phyloP scores from a whole-genome alignment of 2,113 vertebrate genomes.

The Sciurus niger region DNA sequence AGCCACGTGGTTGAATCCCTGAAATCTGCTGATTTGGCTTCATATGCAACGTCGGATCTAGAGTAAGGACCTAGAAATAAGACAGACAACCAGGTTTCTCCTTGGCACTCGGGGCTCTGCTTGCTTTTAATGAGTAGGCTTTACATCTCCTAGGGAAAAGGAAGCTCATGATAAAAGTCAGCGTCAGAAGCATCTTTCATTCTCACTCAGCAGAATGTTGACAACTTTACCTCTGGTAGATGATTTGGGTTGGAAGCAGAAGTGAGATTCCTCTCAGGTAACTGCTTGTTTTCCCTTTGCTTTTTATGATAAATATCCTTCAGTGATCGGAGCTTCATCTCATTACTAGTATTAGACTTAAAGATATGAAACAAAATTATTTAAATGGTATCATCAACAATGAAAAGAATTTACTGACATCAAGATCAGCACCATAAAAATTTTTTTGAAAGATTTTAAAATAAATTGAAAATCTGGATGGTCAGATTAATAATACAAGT shows the following conservation, averaged over 20 bases:
- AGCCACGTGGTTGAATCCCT: conserved; percentile 85
- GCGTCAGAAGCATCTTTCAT: neutral
- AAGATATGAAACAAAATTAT: conserved; percentile 79
- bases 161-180: neutral
- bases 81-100: conserved; percentile 48
- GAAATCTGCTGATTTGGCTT: conserved; percentile 90
- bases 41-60: conserved; percentile 90
- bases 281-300: conserved; percentile 89
- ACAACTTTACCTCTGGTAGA: conserved; percentile 91
- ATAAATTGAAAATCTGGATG: neutral
- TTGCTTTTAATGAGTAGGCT: neutral
- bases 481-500: conserved; percentile 1
- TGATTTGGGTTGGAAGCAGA: conserved; percentile 87
- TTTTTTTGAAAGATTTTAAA: conserved; percentile 41
- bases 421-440: conserved; percentile 55
- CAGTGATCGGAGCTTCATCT: conserved; percentile 89
- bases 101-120: neutral
- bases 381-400: conserved; percentile 56
- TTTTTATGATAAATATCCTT: conserved; percentile 95
- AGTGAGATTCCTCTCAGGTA: conserved; percentile 87
- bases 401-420: conserved; percentile 49
- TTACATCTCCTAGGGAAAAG: neutral
- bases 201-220: neutral
- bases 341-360: conserved; percentile 88
- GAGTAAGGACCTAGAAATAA: conserved; percentile 90